Base-by-base conservation (phyloP, 2,888 invertebrate species). In the Rotaria macrura region DNA sequence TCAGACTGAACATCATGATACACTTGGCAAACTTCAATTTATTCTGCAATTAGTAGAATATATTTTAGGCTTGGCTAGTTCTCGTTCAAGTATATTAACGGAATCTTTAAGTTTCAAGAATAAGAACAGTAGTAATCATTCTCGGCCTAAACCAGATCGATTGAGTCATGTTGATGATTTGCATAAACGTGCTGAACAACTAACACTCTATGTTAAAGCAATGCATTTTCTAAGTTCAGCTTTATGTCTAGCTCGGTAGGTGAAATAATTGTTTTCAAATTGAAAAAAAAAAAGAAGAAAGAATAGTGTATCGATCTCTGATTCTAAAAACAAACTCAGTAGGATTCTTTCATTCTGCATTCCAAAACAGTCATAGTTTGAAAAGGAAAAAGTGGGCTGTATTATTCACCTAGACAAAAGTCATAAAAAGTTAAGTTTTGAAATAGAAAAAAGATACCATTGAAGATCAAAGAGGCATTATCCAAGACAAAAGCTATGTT, bases 221-320 rank as follows among this genome's bases (percentile, higher is more conserved):
- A 93, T 98, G 89, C 97, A 98, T 90, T 93, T 98, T 92, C 93
- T 99, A 87, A 95, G 96, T 88, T 96, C 97, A n/a, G 96, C 97
- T 0, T 93, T 98, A 89, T 84, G 85, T 47, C 84, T 84, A 34
- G 84, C 85, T 25, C 65, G 72, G 72, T 72, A 72, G 23, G 38
- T 23, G 6, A 38, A 38, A 72, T 1, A 52, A 52, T 14, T 23
- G 23, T 52, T 52, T 52, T 52, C 23, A 52, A 23, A 23, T 52
- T 14, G 47, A 47, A 3, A 47, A 47, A 47, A 47, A 47, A n/a
- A 43, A 10, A 43, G 5, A 43, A 43, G 10, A 43, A 43, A 5
- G 5, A 43, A 49, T 49, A 17, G 17, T 17, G 17, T 14, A 49
- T 49, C 49, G 0, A 14, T 49, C 17, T 4, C 17, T 49, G 14